Base-by-base conservation (phyloP, 2,888 invertebrate genomes). In the Itoplectis maculator region DNA sequence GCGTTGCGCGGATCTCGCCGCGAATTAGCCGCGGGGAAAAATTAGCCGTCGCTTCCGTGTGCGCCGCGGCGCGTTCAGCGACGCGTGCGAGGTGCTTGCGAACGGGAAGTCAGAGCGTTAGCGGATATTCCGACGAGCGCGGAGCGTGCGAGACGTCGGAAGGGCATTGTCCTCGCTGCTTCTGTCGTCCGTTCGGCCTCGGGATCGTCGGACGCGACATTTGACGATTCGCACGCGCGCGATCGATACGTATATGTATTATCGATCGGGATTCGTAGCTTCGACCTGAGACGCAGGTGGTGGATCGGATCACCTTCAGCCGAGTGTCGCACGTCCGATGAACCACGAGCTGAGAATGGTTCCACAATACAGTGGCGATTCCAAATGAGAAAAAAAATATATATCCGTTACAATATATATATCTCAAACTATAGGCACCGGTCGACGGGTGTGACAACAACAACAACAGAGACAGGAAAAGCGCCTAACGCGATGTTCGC, bases 81-180 rank as follows among this genome's bases (percentile, higher is more conserved):
- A 63, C 35, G 45, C 66, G 45, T 66, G 42, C 20, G 54, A 18
- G n/a, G n/a, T n/a, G n/a, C n/a, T 59, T 51, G 18, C 37, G 54
- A 45, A 72, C 54, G 70, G 56, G 45, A 76, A 81, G 29, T 65
- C 65, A 75, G 47, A 40, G 40, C n/a, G n/a, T n/a, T n/a, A 70
- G 42, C 70, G 66, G 66, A 81, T 51, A 70, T 59, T 49, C 45
- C 54, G 65, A 72, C 37, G n/a, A n/a, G n/a, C 47, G 51, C 40
- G 65, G 78, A 45, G 13, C 45, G 72, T 66, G 45, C 23, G 65
- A 35, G 42, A 42, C 65, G 51, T 66, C 56, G 69, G 37, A 66
- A 35, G 29, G 76, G 42, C 69, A 80, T 75, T 45, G 51, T 68
- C 23, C 73, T 45, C 42, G n/a, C n/a, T n/a, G n/a, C n/a, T n/a